These are phyloP conservation scores for Okamejei kenojei DNA, from an alignment of 2,797 vertebrate genomes.

Conservation along the genomic window DNA sequence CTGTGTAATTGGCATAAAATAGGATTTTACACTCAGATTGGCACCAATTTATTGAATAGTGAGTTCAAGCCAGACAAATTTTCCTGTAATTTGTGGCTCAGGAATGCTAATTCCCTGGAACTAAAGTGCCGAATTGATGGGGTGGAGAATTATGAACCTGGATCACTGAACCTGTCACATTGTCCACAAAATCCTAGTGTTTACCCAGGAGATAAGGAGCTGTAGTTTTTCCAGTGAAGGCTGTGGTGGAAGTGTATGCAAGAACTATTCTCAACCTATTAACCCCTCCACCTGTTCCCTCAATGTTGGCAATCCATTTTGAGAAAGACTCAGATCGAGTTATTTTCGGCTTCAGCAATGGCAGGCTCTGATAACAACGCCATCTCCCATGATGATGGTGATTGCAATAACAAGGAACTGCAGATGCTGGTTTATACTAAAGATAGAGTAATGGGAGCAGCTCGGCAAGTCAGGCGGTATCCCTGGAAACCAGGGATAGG, in stretches of 20 bases:
- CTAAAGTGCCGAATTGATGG: neutral
- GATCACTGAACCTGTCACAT: neutral
- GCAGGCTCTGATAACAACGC: neutral
- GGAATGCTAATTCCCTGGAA: neutral
- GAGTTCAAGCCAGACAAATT: neutral
- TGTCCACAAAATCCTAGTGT: neutral
- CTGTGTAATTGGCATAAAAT: slow-evolving; percentile 6
- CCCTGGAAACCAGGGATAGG: no score
- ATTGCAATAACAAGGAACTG: neutral
- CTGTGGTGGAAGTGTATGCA: no score
- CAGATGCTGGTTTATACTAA: no score
- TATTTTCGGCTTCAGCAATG: neutral
- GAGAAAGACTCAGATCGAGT: neutral
- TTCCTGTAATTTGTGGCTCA: neutral
- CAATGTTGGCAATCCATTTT: neutral
- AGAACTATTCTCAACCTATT: no score
- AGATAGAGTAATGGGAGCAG: no score
- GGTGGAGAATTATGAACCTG: neutral
- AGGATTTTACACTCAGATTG: neutral
- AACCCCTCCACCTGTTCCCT: neutral
- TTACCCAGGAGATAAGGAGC: neutral
- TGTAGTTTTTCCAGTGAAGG: neutral
- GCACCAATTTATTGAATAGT: neutral
- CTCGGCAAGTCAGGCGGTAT: no score
- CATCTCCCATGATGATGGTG: neutral